Base-by-base conservation (phyloP, 2,113 vertebrate genomes). In the Pogona vitticeps region DNA sequence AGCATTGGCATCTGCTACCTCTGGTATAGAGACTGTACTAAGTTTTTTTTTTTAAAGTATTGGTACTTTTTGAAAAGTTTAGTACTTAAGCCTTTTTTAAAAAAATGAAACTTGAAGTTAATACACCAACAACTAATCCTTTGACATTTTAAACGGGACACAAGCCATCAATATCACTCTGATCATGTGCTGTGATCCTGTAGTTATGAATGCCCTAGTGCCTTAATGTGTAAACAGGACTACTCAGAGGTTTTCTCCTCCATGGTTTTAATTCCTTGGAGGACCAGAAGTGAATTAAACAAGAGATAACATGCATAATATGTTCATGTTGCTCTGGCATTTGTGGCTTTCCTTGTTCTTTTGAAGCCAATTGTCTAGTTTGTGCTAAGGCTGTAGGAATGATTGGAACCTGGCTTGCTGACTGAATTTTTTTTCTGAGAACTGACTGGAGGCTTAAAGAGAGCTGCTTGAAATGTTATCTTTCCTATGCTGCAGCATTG, bases 251-350 rank as follows among this genome's bases (percentile, higher is more conserved):
- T 70, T 38, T 26, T 67, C 23, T 23, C 6, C 21, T 26, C 12
- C n/a, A 18, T 8, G 18, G 28, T 46, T 36, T 52, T 63, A 20
- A 52, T 33, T 68, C 20, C 21, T 63, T 67, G 46, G 42, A 58
- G 63, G 52, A 31, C 21, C 76, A 79, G 58, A 81, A 87, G 28
- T 75, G 59, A 76, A 76, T 87, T 87, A 52, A 65, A 36, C 31
- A 13, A 67, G 58, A 82, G 40, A 40, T 67, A 3, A 67, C 72
- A 67, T 76, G 72, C 21, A 65, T 40, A 76, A 23, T 76, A 46
- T 52, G 72, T 76, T 46, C 72, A 67, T 58, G 40, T 81, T 73
- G 52, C 13, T 15, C 38, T 65, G n/a, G 12, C 56, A n/a, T 80
- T 72, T 63, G 28, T 46, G 63, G n/a, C 59, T 82, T 67, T 68